These are phyloP conservation scores for Manduca sexta DNA, from an alignment of 1,140 invertebrate genomes.

Conservation along the genomic window DNA sequence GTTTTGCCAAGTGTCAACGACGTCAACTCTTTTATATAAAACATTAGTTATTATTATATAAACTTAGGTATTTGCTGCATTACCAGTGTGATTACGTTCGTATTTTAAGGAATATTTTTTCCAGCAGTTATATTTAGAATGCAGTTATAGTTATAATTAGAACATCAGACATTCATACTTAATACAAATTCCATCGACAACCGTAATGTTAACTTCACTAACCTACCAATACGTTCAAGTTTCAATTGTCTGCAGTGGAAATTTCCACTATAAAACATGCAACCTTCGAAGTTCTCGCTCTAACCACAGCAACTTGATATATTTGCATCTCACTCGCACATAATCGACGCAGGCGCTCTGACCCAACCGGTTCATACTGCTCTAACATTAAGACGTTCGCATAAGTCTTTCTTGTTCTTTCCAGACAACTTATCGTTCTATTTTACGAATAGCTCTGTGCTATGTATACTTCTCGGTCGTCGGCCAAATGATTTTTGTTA, in stretches of 20 bases:
- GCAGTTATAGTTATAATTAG: too few relatives aligned
- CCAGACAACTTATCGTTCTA: slow-evolving; percentile 56
- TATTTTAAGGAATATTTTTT: too few relatives aligned
- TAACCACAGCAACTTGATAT: slow-evolving; percentile 29
- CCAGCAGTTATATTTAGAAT: too few relatives aligned
- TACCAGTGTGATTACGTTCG: too few relatives aligned
- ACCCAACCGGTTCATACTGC: slow-evolving; percentile 46
- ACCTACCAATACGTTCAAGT: slow-evolving; percentile 48
- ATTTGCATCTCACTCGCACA: slow-evolving; percentile 37
- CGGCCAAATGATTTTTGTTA: slow-evolving; percentile 69
- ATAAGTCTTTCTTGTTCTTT: slow-evolving; percentile 44
- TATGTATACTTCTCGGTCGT: slow-evolving; percentile 73
- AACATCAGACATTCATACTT: too few relatives aligned
- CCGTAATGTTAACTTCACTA: slow-evolving; percentile 13
- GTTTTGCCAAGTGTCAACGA: too few relatives aligned
- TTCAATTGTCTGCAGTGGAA: slow-evolving; percentile 70
- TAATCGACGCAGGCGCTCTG: slow-evolving; percentile 65
- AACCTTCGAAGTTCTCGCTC: slow-evolving; percentile 46
- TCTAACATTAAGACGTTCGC: slow-evolving; percentile 23
- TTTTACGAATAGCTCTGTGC: slow-evolving; percentile 71
- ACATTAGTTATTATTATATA: too few relatives aligned
- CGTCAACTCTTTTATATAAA: too few relatives aligned
- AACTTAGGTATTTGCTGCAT: too few relatives aligned
- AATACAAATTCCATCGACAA: not conserved
- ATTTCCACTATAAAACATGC: slow-evolving; percentile 68